Evolutionary conservation across 2,888 invertebrate species (phyloP).

Genomic region (Scaptomyza flava): DNA sequence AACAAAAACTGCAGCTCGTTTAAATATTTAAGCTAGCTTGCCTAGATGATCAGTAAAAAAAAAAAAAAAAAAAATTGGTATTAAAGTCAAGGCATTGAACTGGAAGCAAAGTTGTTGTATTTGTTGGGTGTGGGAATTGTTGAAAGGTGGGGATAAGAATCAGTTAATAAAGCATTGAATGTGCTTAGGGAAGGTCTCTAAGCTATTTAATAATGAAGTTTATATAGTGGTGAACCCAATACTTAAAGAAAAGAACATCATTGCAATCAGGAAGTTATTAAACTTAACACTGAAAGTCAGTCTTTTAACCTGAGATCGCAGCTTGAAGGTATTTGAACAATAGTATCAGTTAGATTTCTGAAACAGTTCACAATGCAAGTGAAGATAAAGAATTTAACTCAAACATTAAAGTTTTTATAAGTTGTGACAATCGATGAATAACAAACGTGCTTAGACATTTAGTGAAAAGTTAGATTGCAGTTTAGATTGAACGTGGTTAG

Average conservation of each 20-base stretch:
- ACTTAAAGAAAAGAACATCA: not conserved
- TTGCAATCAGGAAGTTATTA: constrained; percentile 1
- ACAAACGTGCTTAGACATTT: not conserved
- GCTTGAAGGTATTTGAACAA: not conserved
- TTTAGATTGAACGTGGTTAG: not conserved
- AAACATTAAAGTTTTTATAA: too few species aligned
- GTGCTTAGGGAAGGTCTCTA: constrained; percentile 1
- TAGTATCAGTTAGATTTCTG: too few species aligned
- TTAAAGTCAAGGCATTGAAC: constrained; percentile 36
- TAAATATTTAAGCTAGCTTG: constrained; percentile 40
- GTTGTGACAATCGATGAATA: too few species aligned
- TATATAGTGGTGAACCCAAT: not conserved
- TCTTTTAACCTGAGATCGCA: not conserved
- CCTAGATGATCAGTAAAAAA: constrained; percentile 17
- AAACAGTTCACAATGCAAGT: too few species aligned
- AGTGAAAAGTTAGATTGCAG: not conserved
- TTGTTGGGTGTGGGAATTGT: constrained; percentile 13
- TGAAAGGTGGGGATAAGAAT: constrained; percentile 15
- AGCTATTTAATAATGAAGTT: not conserved
- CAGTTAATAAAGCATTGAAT: not conserved
- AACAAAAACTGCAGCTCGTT: constrained; percentile 39
- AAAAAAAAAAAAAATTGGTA: not conserved
- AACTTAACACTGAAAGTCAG: not conserved
- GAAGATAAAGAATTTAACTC: too few species aligned
- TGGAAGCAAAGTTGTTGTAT: constrained; percentile 26